Percentiles rank a stretch among this genome's conserved stretches.
Evolutionary conservation across 2,797 vertebrate species (phyloP).

Genomic region (Otolemur crassicaudatus): DNA sequence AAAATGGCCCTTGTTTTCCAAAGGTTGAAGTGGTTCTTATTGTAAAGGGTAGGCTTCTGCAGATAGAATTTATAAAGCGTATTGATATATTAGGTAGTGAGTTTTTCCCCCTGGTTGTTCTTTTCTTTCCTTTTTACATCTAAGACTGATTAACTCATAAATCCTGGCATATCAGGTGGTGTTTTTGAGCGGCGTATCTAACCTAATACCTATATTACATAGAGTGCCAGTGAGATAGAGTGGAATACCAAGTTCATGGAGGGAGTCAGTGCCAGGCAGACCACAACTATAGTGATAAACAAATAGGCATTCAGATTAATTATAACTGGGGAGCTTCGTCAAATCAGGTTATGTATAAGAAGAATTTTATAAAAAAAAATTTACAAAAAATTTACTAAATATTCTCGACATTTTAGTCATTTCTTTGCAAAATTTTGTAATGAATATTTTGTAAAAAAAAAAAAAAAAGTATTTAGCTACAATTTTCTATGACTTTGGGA

Average conservation of each 20-base stretch:
- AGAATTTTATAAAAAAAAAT: no score
- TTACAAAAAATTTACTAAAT: no score
- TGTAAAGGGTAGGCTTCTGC: background rate
- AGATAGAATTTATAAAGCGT: background rate
- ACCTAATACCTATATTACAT: background rate
- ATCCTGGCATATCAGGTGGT: no score
- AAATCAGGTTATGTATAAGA: background rate
- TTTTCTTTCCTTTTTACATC: no score
- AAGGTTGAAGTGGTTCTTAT: background rate
- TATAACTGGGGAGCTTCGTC: background rate
- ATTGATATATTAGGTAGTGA: background rate
- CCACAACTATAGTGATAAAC: background rate
- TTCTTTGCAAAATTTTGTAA: no score
- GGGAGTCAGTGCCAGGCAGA: background rate
- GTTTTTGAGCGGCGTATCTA: background rate
- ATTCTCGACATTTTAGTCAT: no score
- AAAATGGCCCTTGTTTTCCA: background rate
- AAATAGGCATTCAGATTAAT: background rate
- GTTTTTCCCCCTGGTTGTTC: background rate
- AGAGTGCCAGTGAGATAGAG: background rate
- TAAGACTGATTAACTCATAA: no score
- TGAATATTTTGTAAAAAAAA: no score
- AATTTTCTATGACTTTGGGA: no score
- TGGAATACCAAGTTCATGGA: background rate
- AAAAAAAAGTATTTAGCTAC: no score